A percentile compares a stretch with the other conserved stretches of the same genome.
Conservation (phyloP, 37 sponge, comb jelly and placozoan genomes). For the Cliona cf. orientalis region DNA sequence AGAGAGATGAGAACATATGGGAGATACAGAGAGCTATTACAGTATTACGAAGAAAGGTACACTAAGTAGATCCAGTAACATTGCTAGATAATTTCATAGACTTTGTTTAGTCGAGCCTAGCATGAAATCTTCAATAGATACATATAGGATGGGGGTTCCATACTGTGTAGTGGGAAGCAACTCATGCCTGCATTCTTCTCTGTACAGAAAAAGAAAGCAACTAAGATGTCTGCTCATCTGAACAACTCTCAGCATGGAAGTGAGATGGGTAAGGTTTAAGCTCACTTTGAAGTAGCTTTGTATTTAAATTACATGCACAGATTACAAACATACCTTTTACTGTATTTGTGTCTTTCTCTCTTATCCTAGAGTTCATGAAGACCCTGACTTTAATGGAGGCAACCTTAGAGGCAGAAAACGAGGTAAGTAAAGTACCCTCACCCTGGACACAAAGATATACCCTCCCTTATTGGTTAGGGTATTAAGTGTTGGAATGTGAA, state of each 20-base stretch:
- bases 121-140: neutral
- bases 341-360: constrained; percentile 12
- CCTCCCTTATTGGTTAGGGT: too few relatives aligned
- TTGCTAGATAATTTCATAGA: neutral
- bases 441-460: too few relatives aligned
- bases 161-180: too few relatives aligned
- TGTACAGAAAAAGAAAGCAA: too few relatives aligned
- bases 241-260: too few relatives aligned
- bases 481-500: too few relatives aligned
- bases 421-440: constrained; percentile 48
- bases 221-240: too few relatives aligned
- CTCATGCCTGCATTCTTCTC: too few relatives aligned
- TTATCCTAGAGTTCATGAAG: constrained; percentile 65
- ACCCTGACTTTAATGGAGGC: constrained; percentile 70
- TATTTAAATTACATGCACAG: too few relatives aligned
- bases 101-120: neutral
- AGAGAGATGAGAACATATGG: constrained; percentile 64
- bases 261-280: too few relatives aligned
- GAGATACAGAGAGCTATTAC: constrained; percentile 77
- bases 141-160: constrained; percentile 13
- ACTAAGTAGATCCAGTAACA: neutral
- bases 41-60: constrained; percentile 71
- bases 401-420: constrained; percentile 57
- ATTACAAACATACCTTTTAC: too few relatives aligned
- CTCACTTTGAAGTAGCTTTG: too few relatives aligned